Base-by-base conservation (phyloP, 1,140 invertebrate genomes). In the Heliothis virescens region DNA sequence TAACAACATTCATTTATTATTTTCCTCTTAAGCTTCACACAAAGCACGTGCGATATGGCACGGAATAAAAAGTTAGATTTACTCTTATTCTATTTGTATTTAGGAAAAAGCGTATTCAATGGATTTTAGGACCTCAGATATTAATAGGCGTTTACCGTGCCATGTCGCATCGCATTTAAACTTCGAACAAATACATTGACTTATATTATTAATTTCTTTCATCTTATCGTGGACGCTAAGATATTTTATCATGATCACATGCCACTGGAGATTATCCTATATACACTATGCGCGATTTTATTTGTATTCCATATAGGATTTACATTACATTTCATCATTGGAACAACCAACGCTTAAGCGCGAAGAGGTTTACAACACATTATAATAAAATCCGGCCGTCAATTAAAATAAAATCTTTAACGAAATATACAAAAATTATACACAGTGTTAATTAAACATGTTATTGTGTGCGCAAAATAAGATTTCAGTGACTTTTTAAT, bases 1-100 rank as follows among this genome's bases (percentile, higher is more conserved):
- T 79, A 63, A 74, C 53, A 85, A 83, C 79, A 82, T 21, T 73
- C 59, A 29, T 52, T 72, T 57, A 72, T 72, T 74, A 81, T 60
- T 65, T 52, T 57, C 48, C 62, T 77, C 74, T 53, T 77, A 77
- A 60, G 63, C 63, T 48, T 67, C 60, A 63, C 41, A 67, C 63
- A 67, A 53, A 71, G 48, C 67, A 16, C 52, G 48, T 52, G 48
- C 48, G 67, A 71, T 26, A 71, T 21, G 48, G 48, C 67, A 71
- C 67, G 15, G 67, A 11, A 48, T 18, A 67, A 48, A n/a, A 18
- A 48, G 9, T 5, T 41, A 41, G 34, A 41, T 7, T 5, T 41
- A 41, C 21, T 41, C 34, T 41, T 9, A 5, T 41, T 41, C 9
- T 63, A 67, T 7, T 18, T 48, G 47, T 16, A 9, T 21, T 21